Conservation (phyloP, 1,140 invertebrate species). For the Hyposmocoma kahamanoa region DNA sequence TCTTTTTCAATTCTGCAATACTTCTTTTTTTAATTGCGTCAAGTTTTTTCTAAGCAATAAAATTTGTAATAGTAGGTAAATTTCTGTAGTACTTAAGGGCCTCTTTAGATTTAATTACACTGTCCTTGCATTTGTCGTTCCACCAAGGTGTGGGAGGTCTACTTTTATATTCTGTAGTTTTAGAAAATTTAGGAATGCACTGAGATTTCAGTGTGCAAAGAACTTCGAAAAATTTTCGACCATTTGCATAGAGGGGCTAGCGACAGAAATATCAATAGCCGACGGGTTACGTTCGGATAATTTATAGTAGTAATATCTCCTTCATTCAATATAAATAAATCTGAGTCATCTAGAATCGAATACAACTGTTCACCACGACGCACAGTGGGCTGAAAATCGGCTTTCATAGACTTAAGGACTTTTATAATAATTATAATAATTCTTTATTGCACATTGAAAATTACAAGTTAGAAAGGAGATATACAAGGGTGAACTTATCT, state of each 20-base stretch:
- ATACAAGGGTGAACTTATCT: too few relatives aligned
- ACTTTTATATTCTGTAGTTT: neutral
- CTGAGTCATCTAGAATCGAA: neutral
- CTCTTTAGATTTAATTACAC: neutral
- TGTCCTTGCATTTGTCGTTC: neutral
- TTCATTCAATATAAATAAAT: constrained; percentile 2
- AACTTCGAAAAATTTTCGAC: neutral
- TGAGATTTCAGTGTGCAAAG: neutral
- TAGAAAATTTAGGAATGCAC: neutral
- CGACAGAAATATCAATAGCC: neutral
- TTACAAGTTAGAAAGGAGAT: too few relatives aligned
- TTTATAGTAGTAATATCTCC: neutral
- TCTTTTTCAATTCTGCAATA: neutral
- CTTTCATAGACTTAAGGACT: too few relatives aligned
- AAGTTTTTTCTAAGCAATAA: neutral
- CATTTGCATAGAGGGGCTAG: neutral
- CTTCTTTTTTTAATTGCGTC: neutral
- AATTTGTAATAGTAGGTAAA: neutral
- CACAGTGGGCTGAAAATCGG: neutral
- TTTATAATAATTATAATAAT: too few relatives aligned
- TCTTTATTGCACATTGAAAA: too few relatives aligned
- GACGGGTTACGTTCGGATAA: neutral
- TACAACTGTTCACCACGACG: neutral
- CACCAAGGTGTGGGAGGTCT: neutral
- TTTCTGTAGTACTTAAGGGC: neutral